Evolutionary conservation across 2,113 vertebrate genomes (phyloP).

Genomic region (Kryptolebias marmoratus): DNA sequence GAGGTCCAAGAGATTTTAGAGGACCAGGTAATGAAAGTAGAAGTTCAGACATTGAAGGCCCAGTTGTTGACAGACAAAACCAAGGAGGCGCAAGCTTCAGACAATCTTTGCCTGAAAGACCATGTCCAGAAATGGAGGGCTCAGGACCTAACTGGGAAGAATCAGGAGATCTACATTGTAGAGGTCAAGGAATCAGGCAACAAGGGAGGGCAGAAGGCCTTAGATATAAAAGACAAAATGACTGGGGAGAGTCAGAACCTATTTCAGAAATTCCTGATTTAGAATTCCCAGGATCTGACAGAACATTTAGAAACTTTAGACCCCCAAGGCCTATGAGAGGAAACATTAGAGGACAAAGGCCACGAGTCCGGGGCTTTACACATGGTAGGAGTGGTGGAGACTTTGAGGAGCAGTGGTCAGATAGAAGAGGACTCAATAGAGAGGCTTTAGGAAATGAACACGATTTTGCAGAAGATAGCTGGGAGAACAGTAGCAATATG

Average conservation of each 20-base stretch:
- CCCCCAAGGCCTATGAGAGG: conserved; percentile 38
- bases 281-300: conserved; percentile 10
- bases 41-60: conserved; percentile 6
- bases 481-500: conserved; percentile 18
- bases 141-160: conserved; percentile 18
- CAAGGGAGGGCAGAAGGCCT: conserved; percentile 27
- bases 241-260: conserved; percentile 34
- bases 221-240: conserved; percentile 35
- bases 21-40: conserved; percentile 11
- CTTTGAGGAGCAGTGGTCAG: conserved; percentile 40
- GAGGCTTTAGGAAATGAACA: conserved; percentile 28
- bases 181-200: conserved; percentile 23
- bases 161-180: conserved; percentile 6
- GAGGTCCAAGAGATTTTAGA: conserved; percentile 23
- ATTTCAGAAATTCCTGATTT: conserved; percentile 29
- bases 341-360: conserved; percentile 26
- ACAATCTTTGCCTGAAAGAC: conserved; percentile 17
- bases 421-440: conserved; percentile 27
- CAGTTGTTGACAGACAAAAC: conserved; percentile 24
- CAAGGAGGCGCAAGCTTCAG: conserved; percentile 27
- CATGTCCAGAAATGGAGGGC: conserved; percentile 3
- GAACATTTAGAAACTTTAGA: conserved; percentile 29
- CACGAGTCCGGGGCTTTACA: conserved; percentile 22
- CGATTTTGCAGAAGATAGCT: conserved; percentile 27
- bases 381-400: conserved; percentile 26